These are phyloP conservation scores for Meganola albula DNA, from an alignment of 2,888 invertebrate genomes.

Conservation along the genomic window DNA sequence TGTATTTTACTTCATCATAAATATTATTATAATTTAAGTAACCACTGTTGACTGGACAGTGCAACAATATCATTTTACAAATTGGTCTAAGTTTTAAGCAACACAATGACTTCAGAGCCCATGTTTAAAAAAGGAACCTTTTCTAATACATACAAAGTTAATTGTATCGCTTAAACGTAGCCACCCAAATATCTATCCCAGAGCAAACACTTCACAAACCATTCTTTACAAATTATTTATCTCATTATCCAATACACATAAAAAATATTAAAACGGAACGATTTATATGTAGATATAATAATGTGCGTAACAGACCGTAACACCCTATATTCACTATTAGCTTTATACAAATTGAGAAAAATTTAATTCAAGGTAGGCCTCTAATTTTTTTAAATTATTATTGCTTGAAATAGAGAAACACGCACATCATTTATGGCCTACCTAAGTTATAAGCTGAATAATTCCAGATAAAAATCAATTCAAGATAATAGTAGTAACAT, in stretches of 20 bases:
- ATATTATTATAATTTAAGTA: too few species aligned
- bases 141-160: constrained; percentile 5
- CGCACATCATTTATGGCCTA: too few species aligned
- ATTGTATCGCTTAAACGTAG: constrained; percentile 20
- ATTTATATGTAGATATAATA: constrained; percentile 40
- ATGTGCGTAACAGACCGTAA: constrained; percentile 61
- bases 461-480: too few species aligned
- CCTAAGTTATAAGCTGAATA: too few species aligned
- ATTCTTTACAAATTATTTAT: constrained; percentile 46
- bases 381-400: too few species aligned
- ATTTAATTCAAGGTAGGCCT: too few species aligned
- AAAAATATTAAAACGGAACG: constrained; percentile 61
- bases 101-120: constrained; percentile 11
- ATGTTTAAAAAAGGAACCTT: constrained; percentile 11
- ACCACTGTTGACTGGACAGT: constrained; percentile 32
- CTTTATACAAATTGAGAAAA: too few species aligned
- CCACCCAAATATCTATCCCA: constrained; percentile 27
- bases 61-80: constrained; percentile 36
- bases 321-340: constrained; percentile 50
- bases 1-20: too few species aligned
- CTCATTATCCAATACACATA: constrained; percentile 57
- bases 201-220: constrained; percentile 41
- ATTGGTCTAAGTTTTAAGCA: constrained; percentile 23
- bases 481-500: too few species aligned
- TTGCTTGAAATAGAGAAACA: too few species aligned